Evolutionary conservation across 2,113 vertebrate species (phyloP).

Genomic region (Limnothrissa miodon): DNA sequence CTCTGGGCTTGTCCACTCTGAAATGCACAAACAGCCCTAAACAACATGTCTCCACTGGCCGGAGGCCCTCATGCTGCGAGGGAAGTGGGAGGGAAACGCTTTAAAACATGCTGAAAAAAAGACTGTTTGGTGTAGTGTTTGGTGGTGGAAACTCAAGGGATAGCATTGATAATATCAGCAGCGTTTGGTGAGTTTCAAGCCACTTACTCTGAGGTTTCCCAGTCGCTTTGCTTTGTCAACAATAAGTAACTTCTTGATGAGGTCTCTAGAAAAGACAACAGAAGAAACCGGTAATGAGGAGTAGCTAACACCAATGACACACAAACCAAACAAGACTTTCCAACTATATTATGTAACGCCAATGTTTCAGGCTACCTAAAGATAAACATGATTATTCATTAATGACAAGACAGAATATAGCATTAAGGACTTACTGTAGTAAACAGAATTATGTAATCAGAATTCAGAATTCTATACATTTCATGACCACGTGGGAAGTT

Average conservation of each 20-base stretch:
- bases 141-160: too few species aligned
- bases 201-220: constrained; percentile 80
- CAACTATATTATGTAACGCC: neutral
- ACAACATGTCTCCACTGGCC: constrained; percentile 7
- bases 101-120: neutral
- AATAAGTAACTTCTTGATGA: constrained; percentile 80
- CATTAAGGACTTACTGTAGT: neutral
- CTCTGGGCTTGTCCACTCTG: neutral
- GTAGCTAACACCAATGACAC: neutral
- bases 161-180: too few species aligned
- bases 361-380: neutral
- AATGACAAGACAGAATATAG: neutral
- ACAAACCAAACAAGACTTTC: neutral
- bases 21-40: neutral
- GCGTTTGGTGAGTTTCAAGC: neutral
- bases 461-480: neutral
- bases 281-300: neutral
- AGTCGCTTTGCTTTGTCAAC: constrained; percentile 76
- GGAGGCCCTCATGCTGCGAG: neutral
- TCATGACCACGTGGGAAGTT: neutral
- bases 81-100: neutral
- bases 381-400: neutral
- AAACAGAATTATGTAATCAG: neutral
- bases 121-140: neutral
- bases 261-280: constrained; percentile 70